These are phyloP conservation scores for Cheilosia pagana DNA, from an alignment of 2,888 invertebrate species.

Conservation along the genomic window DNA sequence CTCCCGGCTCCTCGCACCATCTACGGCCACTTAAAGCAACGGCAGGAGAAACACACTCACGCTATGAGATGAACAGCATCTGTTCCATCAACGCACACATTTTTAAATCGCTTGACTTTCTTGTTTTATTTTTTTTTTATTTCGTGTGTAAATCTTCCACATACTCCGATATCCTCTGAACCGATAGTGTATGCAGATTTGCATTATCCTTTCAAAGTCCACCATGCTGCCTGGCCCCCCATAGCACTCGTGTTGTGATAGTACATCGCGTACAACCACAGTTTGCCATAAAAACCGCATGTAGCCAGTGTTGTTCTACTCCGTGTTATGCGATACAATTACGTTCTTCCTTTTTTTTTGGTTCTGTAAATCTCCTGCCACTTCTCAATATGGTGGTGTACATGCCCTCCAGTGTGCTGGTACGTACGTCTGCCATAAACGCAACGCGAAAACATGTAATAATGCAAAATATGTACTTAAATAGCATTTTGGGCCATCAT, in stretches of 20 bases:
- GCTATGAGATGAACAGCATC: slow-evolving; percentile 36
- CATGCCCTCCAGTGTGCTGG: neutral
- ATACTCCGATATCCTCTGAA: slow-evolving; percentile 13
- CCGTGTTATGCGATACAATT: slow-evolving; percentile 62
- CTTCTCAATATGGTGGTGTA: neutral
- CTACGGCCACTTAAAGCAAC: neutral
- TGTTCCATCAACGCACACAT: slow-evolving; percentile 28
- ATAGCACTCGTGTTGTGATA: neutral
- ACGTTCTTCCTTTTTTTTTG: slow-evolving; percentile 18
- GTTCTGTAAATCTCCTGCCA: slow-evolving; percentile 8
- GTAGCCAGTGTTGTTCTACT: slow-evolving; percentile 56
- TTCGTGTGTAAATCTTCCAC: slow-evolving; percentile 1
- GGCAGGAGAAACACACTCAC: slow-evolving; percentile 8
- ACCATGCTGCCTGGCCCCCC: neutral
- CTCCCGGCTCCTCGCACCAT: slow-evolving; percentile 2
- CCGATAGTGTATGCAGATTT: slow-evolving; percentile 53
- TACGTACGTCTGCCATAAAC: slow-evolving; percentile 39
- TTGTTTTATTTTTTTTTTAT: slow-evolving; percentile 1
- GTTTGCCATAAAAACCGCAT: slow-evolving; percentile 63
- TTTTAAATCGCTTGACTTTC: slow-evolving; percentile 11
- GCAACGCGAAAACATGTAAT: slow-evolving; percentile 67
- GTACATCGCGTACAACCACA: slow-evolving; percentile 41
- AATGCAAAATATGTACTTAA: slow-evolving; percentile 68
- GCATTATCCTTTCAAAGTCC: slow-evolving; percentile 22
- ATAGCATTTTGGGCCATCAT: slow-evolving; percentile 43